These are phyloP conservation scores for Aspidiotus rigidus DNA, from an alignment of 2,888 invertebrate genomes.

Conservation along the genomic window DNA sequence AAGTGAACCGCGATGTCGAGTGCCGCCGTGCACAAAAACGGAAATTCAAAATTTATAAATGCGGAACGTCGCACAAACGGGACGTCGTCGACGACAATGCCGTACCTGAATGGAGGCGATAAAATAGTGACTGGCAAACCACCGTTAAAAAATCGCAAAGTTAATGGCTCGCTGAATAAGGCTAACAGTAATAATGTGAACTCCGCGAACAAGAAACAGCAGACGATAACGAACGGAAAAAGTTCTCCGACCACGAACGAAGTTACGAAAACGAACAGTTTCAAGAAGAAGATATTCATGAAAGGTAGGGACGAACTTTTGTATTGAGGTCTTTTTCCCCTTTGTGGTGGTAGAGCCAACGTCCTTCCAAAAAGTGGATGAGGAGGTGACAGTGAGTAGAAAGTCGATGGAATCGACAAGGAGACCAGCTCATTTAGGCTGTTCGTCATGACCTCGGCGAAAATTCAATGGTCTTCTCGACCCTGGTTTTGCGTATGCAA, in stretches of 20 bases:
- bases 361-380: too few species aligned
- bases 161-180: background rate
- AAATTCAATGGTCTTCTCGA: too few species aligned
- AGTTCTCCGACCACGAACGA: background rate
- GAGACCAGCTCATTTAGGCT: too few species aligned
- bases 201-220: background rate
- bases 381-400: too few species aligned
- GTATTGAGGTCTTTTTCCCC: too few species aligned
- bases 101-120: slow-evolving; percentile 8
- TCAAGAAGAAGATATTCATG: background rate
- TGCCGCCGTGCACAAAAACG: background rate
- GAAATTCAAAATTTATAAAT: slow-evolving; percentile 2
- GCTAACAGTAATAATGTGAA: background rate
- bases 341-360: too few species aligned
- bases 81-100: background rate
- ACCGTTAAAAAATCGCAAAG: slow-evolving; percentile 10
- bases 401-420: too few species aligned
- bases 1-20: too few species aligned
- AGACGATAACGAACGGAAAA: background rate
- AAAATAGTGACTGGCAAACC: slow-evolving; percentile 15
- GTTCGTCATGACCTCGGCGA: too few species aligned
- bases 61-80: background rate
- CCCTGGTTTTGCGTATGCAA: too few species aligned
- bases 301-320: background rate
- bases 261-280: background rate